phyloP scores from a whole-genome alignment of 2,888 invertebrate genomes.

The Eristalis intricaria region DNA sequence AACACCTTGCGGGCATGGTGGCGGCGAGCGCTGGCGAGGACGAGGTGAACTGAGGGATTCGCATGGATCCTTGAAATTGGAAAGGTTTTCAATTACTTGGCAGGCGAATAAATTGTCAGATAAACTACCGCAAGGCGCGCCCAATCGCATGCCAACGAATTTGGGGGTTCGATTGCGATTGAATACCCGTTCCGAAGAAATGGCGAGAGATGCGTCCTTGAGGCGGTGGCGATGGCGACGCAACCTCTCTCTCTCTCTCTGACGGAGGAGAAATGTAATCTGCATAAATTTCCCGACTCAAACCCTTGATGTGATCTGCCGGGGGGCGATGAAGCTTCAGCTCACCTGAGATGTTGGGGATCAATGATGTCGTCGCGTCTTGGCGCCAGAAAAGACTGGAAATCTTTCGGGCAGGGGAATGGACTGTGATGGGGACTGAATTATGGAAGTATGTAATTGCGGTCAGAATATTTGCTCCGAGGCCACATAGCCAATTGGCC shows the following conservation, averaged over 20 bases:
- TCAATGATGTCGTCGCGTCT: slow-evolving; percentile 8
- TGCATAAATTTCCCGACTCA: slow-evolving; percentile 50
- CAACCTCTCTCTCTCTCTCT: neutral
- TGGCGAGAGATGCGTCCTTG: slow-evolving; percentile 1
- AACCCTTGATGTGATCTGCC: neutral
- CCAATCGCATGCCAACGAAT: slow-evolving; percentile 50
- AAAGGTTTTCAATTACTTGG: slow-evolving; percentile 60
- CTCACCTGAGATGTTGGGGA: too few species aligned
- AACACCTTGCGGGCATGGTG: slow-evolving; percentile 48
- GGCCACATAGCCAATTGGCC: slow-evolving; percentile 53
- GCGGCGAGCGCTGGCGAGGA: neutral
- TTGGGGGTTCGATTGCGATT: slow-evolving; percentile 49
- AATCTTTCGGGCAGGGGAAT: neutral
- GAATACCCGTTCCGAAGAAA: slow-evolving; percentile 9
- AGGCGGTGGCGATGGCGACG: neutral
- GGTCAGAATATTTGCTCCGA: slow-evolving; percentile 50
- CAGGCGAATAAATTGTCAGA: slow-evolving; percentile 43
- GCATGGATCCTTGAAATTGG: slow-evolving; percentile 27
- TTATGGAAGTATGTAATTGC: slow-evolving; percentile 34
- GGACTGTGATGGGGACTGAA: neutral
- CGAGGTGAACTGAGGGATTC: neutral
- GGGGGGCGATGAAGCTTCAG: neutral
- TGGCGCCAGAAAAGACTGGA: slow-evolving; percentile 33
- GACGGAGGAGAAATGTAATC: slow-evolving; percentile 38
- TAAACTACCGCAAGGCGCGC: slow-evolving; percentile 43